These are phyloP conservation scores for Emmelina monodactyla DNA, from an alignment of 2,888 invertebrate genomes.

Conservation along the genomic window DNA sequence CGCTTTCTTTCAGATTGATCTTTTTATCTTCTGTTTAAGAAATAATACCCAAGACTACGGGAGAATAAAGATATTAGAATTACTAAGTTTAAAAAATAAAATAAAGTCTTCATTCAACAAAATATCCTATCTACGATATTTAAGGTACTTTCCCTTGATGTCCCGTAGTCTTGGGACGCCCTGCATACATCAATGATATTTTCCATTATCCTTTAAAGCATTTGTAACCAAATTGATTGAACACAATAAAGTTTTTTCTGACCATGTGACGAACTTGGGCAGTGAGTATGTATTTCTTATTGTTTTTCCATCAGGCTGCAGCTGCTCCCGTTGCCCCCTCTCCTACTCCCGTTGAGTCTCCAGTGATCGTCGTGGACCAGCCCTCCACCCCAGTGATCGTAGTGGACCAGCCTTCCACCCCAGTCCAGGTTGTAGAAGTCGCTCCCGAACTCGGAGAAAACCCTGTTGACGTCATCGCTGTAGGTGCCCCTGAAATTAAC, in stretches of 20 bases:
- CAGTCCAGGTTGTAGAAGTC: conserved; percentile 13
- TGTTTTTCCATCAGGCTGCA: neutral
- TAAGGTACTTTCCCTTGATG: too few relatives aligned
- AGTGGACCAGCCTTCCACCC: neutral
- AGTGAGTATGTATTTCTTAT: neutral
- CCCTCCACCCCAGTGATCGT: conserved; percentile 3
- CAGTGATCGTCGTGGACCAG: conserved; percentile 4
- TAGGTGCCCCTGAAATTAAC: conserved; percentile 15
- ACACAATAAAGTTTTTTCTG: too few relatives aligned
- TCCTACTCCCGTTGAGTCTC: conserved; percentile 1
- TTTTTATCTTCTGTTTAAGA: too few relatives aligned
- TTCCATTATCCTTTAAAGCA: too few relatives aligned
- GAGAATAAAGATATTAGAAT: too few relatives aligned
- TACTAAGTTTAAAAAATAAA: too few relatives aligned
- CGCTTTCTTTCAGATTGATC: neutral
- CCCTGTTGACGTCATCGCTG: conserved; percentile 19
- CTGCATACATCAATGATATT: too few relatives aligned
- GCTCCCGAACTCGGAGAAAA: conserved; percentile 15
- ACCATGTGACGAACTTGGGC: neutral
- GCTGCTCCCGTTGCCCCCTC: neutral
- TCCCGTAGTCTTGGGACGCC: too few relatives aligned
- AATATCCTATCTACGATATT: too few relatives aligned
- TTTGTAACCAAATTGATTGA: too few relatives aligned
- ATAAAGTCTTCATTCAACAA: too few relatives aligned
- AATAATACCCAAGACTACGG: neutral